phyloP scores from a whole-genome alignment of 2,888 invertebrate species.

The Zygogramma bicolorata region DNA sequence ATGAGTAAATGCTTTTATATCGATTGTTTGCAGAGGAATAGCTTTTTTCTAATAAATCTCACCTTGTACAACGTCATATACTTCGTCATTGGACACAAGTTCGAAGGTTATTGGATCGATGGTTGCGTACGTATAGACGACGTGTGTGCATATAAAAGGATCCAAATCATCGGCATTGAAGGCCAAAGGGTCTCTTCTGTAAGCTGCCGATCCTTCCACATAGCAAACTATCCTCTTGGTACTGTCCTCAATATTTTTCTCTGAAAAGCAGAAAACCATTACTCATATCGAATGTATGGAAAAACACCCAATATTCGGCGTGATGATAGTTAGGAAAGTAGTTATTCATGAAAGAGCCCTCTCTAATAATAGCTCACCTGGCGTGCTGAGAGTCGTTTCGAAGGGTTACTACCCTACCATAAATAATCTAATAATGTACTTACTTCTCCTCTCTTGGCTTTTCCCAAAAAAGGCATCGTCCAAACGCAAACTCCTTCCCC shows the following conservation, averaged over 20 bases:
- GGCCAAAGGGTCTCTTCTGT: constrained; percentile 76
- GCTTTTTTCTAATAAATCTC: too few species aligned
- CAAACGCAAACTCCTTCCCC: constrained; percentile 46
- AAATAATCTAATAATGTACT: neutral
- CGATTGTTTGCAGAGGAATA: too few species aligned
- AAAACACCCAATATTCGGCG: too few species aligned
- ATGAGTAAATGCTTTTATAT: too few species aligned
- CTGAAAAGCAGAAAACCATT: constrained; percentile 15
- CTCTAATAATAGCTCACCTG: too few species aligned
- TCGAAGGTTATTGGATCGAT: constrained; percentile 76
- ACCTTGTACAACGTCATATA: constrained; percentile 81
- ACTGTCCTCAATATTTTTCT: constrained; percentile 18
- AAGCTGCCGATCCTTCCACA: constrained; percentile 76
- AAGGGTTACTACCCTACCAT: too few species aligned
- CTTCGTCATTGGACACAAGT: constrained; percentile 75
- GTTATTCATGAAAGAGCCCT: too few species aligned
- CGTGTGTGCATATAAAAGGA: constrained; percentile 77
- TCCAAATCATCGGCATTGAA: constrained; percentile 76
- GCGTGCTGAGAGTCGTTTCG: too few species aligned
- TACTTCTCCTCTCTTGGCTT: constrained; percentile 17
- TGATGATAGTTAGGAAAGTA: too few species aligned
- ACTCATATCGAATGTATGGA: too few species aligned
- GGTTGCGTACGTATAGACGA: constrained; percentile 80
- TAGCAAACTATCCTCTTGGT: constrained; percentile 74
- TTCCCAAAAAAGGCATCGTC: constrained; percentile 11